Evolutionary conservation across 2,113 vertebrate genomes (phyloP).

Genomic region (Caracal caracal): DNA sequence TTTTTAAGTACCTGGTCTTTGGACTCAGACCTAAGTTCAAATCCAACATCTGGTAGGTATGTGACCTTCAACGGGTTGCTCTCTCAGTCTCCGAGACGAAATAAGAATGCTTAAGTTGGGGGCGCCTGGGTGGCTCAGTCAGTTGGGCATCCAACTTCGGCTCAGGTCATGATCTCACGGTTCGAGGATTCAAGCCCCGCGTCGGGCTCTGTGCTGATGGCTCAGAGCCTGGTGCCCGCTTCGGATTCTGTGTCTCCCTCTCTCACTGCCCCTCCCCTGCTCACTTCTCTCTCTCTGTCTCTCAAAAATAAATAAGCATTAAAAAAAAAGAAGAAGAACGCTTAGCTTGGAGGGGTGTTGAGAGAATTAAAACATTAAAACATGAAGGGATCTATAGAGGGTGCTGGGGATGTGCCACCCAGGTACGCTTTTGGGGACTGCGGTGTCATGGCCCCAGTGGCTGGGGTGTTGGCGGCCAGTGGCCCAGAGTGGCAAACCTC

Average conservation of each 20-base stretch:
- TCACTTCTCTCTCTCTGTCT: no score
- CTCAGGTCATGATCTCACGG: no score
- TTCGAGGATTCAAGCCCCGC: no score
- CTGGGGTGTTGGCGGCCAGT: no score
- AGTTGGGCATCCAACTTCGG: no score
- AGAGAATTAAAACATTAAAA: background rate
- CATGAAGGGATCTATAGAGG: background rate
- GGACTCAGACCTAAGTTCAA: background rate
- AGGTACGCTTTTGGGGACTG: background rate
- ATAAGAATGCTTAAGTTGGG: background rate
- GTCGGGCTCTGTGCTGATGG: no score
- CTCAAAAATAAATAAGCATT: no score
- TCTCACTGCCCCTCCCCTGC: no score
- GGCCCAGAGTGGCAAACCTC: fast-evolving
- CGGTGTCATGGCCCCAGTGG: background rate
- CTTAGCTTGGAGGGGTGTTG: background rate
- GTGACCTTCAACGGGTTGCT: background rate
- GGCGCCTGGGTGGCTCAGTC: no score
- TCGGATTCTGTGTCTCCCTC: no score
- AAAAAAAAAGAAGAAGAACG: background rate
- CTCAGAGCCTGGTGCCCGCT: no score
- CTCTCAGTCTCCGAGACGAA: background rate
- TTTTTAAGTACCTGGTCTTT: background rate
- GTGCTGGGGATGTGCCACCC: background rate
- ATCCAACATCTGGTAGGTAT: fast-evolving